These are phyloP conservation scores for Sicus ferrugineus DNA, from an alignment of 2,888 invertebrate species.

Conservation along the genomic window DNA sequence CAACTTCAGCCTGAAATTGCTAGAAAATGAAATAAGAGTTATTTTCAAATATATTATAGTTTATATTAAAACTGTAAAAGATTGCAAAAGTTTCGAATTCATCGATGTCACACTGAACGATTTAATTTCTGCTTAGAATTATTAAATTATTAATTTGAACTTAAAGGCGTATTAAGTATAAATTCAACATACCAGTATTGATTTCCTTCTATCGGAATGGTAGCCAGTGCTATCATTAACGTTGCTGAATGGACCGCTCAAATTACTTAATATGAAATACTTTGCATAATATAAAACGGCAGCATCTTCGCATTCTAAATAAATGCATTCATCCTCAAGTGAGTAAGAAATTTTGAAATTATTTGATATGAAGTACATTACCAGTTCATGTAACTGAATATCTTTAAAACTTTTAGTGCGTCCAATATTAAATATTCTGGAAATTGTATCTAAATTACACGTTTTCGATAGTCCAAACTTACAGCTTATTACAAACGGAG, in stretches of 20 bases:
- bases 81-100: neutral
- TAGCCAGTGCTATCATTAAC: neutral
- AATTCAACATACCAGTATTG: constrained; percentile 9
- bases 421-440: constrained; percentile 4
- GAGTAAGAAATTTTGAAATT: neutral
- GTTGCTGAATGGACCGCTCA: neutral
- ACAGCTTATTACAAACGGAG: neutral
- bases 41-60: neutral
- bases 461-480: constrained; percentile 9
- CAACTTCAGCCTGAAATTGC: constrained; percentile 53
- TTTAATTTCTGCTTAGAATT: neutral
- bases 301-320: constrained; percentile 18
- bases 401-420: no score
- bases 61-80: no score
- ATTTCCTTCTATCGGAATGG: neutral
- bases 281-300: constrained; percentile 20
- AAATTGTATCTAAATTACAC: constrained; percentile 4
- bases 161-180: neutral
- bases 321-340: neutral
- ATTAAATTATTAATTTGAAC: no score
- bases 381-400: neutral
- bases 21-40: constrained; percentile 16
- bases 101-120: neutral
- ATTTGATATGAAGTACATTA: constrained; percentile 5
- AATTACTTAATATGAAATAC: constrained; percentile 9